Conservation (phyloP, 2,113 vertebrate species). For the Megalops atlanticus region DNA sequence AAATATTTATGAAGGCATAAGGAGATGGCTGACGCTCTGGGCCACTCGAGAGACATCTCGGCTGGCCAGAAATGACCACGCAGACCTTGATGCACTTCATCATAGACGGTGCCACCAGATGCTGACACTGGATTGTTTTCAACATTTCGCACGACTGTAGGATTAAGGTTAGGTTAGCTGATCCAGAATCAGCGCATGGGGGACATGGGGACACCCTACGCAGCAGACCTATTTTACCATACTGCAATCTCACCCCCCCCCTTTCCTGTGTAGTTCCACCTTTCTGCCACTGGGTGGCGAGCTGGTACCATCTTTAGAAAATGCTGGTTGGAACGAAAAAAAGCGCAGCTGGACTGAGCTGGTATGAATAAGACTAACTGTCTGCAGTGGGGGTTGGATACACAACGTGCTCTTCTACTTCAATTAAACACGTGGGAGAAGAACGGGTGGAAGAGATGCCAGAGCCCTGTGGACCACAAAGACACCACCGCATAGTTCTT, state of each 20-base stretch:
- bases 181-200: background rate
- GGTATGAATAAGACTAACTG: conserved; percentile 1
- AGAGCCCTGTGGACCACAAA: background rate
- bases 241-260: conserved; percentile 44
- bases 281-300: conserved; percentile 72
- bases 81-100: background rate
- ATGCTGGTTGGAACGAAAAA: conserved; percentile 26
- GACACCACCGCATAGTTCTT: background rate
- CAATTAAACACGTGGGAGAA: conserved; percentile 20
- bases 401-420: background rate
- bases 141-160: background rate
- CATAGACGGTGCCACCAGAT: background rate
- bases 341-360: conserved; percentile 27
- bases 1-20: conserved; percentile 66
- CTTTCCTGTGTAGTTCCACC: conserved; percentile 27
- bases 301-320: conserved; percentile 61
- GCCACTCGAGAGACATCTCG: too few species aligned
- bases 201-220: background rate
- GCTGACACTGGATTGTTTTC: background rate
- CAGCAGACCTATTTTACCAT: conserved; percentile 45
- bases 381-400: background rate
- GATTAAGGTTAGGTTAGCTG: background rate
- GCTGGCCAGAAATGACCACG: conserved; percentile 2
- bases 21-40: conserved; percentile 62
- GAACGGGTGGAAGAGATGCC: background rate